These are phyloP conservation scores for Molossus alvarezi DNA, from an alignment of 2,797 vertebrate species.

Conservation along the genomic window DNA sequence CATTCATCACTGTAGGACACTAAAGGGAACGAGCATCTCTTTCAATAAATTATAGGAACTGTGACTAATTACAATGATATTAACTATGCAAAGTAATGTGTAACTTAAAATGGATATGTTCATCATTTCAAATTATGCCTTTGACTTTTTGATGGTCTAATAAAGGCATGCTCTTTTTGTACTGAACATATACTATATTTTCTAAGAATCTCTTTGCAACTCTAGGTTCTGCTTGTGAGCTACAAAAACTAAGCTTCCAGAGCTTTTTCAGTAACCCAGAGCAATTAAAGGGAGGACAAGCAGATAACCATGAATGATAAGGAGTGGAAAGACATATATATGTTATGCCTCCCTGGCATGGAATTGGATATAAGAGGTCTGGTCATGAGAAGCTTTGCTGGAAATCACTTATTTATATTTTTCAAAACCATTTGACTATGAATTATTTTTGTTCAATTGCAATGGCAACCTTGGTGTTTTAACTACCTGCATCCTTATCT, in stretches of 20 bases:
- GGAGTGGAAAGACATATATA: not conserved
- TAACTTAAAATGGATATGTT: conserved; percentile 93
- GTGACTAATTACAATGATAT: conserved; percentile 94
- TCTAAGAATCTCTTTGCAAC: conserved; percentile 73
- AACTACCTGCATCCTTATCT: not conserved
- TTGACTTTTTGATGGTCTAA: conserved; percentile 91
- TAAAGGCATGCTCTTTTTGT: conserved; percentile 84
- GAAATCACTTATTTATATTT: conserved; percentile 55
- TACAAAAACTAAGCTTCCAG: conserved; percentile 79
- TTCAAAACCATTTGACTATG: conserved; percentile 48
- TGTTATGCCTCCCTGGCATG: not conserved
- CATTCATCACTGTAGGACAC: conserved; percentile 93
- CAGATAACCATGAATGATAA: conserved; percentile 45
- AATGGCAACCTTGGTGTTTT: not conserved
- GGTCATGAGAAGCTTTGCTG: conserved; percentile 7
- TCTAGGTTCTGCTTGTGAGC: conserved; percentile 70
- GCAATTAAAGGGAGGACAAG: conserved; percentile 59
- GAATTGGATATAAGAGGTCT: conserved; percentile 1
- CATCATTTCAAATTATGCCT: conserved; percentile 93
- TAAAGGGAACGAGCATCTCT: conserved; percentile 92
- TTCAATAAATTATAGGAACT: conserved; percentile 94
- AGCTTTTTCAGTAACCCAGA: conserved; percentile 66
- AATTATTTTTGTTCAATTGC: conserved; percentile 19
- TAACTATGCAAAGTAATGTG: conserved; percentile 93
- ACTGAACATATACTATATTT: conserved; percentile 74